phyloP scores from a whole-genome alignment of 2,113 vertebrate species.

The Zapornia atra region DNA sequence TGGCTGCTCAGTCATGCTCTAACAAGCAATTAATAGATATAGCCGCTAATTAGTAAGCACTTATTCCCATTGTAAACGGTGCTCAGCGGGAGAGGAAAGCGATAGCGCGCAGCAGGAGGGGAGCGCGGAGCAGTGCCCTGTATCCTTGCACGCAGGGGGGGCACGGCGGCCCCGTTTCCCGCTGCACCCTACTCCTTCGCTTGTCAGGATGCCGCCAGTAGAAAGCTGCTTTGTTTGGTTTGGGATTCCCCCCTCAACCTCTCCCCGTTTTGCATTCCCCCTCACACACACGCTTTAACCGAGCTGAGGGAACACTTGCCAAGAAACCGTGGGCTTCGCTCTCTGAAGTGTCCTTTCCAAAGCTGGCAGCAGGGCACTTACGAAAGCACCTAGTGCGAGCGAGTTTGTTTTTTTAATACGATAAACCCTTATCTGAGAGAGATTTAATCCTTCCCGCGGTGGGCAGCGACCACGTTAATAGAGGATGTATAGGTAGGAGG shows the following conservation, averaged over 20 bases:
- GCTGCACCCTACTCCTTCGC: background rate
- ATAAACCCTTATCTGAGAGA: background rate
- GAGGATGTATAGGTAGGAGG: background rate
- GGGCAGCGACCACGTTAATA: background rate
- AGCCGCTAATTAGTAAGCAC: constrained; percentile 69
- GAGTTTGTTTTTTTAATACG: background rate
- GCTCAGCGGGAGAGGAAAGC: constrained; percentile 4
- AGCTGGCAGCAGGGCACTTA: background rate
- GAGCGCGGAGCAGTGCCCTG: background rate
- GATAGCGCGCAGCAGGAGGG: background rate
- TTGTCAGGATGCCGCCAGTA: background rate
- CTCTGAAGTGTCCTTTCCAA: background rate
- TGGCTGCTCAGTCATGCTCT: constrained; percentile 56
- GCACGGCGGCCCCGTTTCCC: background rate
- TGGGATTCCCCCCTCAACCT: too few species aligned
- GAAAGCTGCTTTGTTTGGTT: background rate
- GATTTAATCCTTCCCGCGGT: background rate
- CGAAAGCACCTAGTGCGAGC: background rate
- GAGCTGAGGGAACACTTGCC: background rate
- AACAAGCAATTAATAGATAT: constrained; percentile 67
- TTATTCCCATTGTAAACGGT: constrained; percentile 59
- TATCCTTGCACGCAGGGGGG: background rate
- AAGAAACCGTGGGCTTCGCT: background rate
- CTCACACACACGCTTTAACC: background rate
- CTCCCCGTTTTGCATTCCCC: too few species aligned